Evolutionary conservation across 2,113 vertebrate genomes (phyloP), one percentile per base, ranked within the genome.

Genomic region (Cyprinodon brontotheroides): DNA sequence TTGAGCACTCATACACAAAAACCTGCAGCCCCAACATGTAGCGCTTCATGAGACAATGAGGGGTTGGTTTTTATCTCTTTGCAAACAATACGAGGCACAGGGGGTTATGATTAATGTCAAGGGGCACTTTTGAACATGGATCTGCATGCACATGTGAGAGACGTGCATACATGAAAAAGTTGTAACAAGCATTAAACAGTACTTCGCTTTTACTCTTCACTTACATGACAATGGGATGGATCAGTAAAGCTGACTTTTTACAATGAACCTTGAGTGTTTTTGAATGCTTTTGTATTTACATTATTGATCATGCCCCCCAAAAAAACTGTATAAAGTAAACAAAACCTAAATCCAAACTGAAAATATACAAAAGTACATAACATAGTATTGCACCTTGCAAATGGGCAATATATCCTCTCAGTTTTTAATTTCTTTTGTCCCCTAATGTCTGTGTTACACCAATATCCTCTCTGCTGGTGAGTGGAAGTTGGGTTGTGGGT

Each of bases 391-490:
- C 93, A 93, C 93, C 94, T 92, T 92, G 91, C 91, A 93, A 90
- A 85, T 0, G 93, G 90, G 90, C 92, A 92, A 93, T 86, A 92
- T 81, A 78, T 89, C 81, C 87, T 90, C 81, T 59, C 59, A 40
- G 13, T 40, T 88, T 90, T 85, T 86, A 1, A 1, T 37, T 65
- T 43, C 22, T 4, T 22, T 43, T 2, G 10, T n/a, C 4, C 39
- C 39, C 40, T 92, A 92, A 93, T 78, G 60, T 91, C 86, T 81
- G 72, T 83, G 87, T 92, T 89, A 94, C 89, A 90, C 88, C 89
- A 85, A 85, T 81, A 89, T 93, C 84, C 84, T 84, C 87, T 91
- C 92, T 94, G 93, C 94, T 95, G 94, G 94, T 94, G 93, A 92
- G 93, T 93, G 91, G 92, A 94, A 93, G 92, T 90, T 92, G 92